Percentiles rank a stretch among this genome's conserved stretches.
These are phyloP conservation scores for Butorides virescens DNA, from an alignment of 2,113 vertebrate species.

Conservation along the genomic window DNA sequence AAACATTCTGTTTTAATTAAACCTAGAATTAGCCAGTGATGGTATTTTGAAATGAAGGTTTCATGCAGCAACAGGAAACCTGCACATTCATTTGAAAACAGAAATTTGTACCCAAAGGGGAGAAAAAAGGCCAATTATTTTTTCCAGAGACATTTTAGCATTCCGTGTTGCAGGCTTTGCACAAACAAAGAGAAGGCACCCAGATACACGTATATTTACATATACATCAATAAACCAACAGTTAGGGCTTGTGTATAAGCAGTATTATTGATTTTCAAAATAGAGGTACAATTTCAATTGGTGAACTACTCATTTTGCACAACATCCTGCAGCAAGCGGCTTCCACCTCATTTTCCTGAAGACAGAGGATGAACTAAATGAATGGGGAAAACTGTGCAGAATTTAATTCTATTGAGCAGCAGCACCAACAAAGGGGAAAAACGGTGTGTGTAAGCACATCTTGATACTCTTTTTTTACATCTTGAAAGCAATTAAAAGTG, in stretches of 20 bases:
- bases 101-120: slow-evolving; percentile 42
- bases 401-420: background rate
- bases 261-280: slow-evolving; percentile 26
- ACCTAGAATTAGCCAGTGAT: slow-evolving; percentile 2
- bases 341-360: background rate
- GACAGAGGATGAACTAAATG: background rate
- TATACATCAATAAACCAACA: background rate
- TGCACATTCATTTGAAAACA: slow-evolving; percentile 35
- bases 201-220: background rate
- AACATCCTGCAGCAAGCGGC: background rate
- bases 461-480: background rate
- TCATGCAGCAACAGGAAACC: slow-evolving; percentile 35
- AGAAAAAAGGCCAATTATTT: slow-evolving; percentile 47
- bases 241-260: background rate
- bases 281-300: background rate
- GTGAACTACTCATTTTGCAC: background rate
- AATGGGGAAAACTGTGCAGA: background rate
- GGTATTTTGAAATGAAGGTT: slow-evolving; percentile 17
- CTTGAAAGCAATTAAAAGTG: background rate
- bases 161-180: background rate
- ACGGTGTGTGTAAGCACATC: background rate
- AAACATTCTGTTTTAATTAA: slow-evolving; percentile 44
- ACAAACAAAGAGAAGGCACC: background rate
- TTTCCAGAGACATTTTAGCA: slow-evolving; percentile 29
- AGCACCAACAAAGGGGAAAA: background rate